Evolutionary conservation across 2,797 vertebrate species (phyloP).

Genomic region (Limosa lapponica): DNA sequence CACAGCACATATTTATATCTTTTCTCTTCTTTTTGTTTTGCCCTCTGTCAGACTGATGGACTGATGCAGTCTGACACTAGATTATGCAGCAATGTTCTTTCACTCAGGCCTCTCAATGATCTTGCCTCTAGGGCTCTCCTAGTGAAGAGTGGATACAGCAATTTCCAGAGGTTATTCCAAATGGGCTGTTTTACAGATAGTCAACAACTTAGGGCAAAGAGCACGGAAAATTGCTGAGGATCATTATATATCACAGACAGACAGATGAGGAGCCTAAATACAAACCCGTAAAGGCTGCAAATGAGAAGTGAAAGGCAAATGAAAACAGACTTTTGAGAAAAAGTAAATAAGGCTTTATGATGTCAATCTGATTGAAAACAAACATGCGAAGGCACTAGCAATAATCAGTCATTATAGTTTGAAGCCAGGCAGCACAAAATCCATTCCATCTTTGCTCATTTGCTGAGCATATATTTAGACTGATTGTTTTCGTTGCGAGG

Average conservation of each 20-base stretch:
- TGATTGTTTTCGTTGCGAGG: neutral
- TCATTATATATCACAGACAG: neutral
- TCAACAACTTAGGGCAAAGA: constrained; percentile 10
- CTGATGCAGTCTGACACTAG: constrained; percentile 14
- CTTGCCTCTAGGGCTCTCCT: constrained; percentile 5
- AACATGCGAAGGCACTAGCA: constrained; percentile 22
- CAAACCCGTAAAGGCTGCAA: neutral
- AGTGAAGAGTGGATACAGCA: neutral
- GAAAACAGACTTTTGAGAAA: constrained; percentile 46
- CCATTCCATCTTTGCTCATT: constrained; percentile 24
- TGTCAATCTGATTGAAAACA: constrained; percentile 55
- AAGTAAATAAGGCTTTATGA: constrained; percentile 56
- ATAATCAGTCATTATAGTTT: constrained; percentile 26
- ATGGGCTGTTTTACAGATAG: neutral
- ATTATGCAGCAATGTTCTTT: neutral
- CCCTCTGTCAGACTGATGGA: neutral
- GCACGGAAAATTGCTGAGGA: neutral
- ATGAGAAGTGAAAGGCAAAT: constrained; percentile 60
- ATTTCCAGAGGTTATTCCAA: constrained; percentile 45
- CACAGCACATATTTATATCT: neutral
- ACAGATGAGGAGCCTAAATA: constrained; percentile 26
- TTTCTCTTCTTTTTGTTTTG: neutral
- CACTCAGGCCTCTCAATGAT: neutral
- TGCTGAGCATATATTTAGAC: constrained; percentile 32
- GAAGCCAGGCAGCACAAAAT: constrained; percentile 47